Evolutionary conservation across 2,888 invertebrate genomes (phyloP), one percentile per base, ranked within the genome.

Genomic region (Cosmorhoe ocellata): DNA sequence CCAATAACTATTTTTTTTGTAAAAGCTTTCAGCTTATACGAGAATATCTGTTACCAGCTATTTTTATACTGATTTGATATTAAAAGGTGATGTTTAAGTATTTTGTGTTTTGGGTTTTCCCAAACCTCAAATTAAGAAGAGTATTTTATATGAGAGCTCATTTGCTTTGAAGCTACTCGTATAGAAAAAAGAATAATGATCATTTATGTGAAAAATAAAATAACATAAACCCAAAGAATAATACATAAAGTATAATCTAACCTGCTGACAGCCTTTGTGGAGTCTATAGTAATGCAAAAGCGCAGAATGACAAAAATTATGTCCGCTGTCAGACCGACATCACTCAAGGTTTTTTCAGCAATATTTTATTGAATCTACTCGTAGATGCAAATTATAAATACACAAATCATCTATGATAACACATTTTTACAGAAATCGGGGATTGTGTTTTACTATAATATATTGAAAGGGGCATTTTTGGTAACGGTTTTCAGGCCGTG

Each of bases 311-410:
- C 76, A 72, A 77, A 78, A 79, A 77, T n/a, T 80, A 75, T 76
- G 73, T 79, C 74, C 63, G 66, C 76, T 78, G 81, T 81, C 80
- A 61, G 74, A 79, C 81, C 81, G 74, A 71, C 65, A 75, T 81
- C 81, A 80, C 72, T 74, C 76, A 70, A 73, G 72, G 74, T 79
- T 76, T 72, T 68, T 68, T 60, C 56, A 58, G 51, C 53, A 63
- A 63, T 69, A 73, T 70, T 73, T 76, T 71, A 73, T 64, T 52
- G 62, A 61, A 65, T 63, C 65, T 70, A 76, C 69, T 74, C 74
- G 71, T 67, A 71, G 65, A 72, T 18, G 18, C 18, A 18, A 4
- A 18, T n/a, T n/a, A n/a, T 3, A 74, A 77, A 74, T 65, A 70
- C 67, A 68, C 69, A 69, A 71, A 69, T 74, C 75, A 74, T 76